Evolutionary conservation across 2,797 vertebrate species (phyloP), one percentile per base, ranked within the genome.

Genomic region (Cyclopterus lumpus): DNA sequence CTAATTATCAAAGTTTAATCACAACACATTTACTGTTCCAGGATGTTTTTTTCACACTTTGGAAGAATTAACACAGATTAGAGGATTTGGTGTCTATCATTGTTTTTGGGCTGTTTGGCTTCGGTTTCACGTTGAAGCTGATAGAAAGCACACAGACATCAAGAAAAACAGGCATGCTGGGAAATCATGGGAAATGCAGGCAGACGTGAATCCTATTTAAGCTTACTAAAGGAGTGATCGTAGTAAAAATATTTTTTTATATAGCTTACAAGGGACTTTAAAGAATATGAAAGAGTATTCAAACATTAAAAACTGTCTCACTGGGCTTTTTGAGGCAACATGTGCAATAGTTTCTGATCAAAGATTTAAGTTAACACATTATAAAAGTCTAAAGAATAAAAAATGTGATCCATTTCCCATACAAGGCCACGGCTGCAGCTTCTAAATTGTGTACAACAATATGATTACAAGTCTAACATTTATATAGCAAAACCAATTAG

Each of bases 1-100:
- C 80, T 91, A 90, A 93, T 92, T 90, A 92, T 90, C 86, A 86
- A 81, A 75, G 79, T 91, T 80, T 92, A 89, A 90, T 93, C 90
- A 84, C 83, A 83, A 86, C 90, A 90, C 88, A 83, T 89, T 87
- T 34, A 79, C 83, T 77, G 75, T 87, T 90, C 86, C 76, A 77
- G 80, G 72, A 74, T 61, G 55, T 16, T 77, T 16, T 77, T 88
- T 91, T 93, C 86, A 86, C 90, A 89, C 89, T 85, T 83, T 26
- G 40, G 48, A 77, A 82, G 78, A 79, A 85, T 89, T 80, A 90
- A 81, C 67, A 77, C 74, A 84, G 87, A 90, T 92, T 82, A 90
- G 76, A 86, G 83, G 87, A 86, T 91, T 88, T 86, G 78, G 75
- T 87, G 80, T 88, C 77, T 70, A 55, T 82, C 73, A 58, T 77